phyloP scores from a whole-genome alignment of 2,797 vertebrate genomes.

The Champsocephalus esox region DNA sequence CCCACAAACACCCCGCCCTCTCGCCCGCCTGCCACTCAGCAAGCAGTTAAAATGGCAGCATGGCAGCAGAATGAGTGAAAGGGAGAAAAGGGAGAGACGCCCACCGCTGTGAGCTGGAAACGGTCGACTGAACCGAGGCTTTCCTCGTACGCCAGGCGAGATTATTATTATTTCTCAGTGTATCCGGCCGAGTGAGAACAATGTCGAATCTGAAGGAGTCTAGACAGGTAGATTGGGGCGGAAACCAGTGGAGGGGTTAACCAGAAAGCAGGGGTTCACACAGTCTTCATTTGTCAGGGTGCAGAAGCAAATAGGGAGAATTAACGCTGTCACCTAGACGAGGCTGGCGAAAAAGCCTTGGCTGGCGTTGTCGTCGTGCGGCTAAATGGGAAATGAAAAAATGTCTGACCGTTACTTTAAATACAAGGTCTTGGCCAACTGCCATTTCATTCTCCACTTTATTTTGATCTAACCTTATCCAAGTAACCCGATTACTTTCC shows the following conservation, averaged over 20 bases:
- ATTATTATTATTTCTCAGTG: slow-evolving; percentile 61
- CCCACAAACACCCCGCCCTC: slow-evolving; percentile 70
- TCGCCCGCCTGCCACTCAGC: slow-evolving; percentile 73
- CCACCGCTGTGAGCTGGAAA: slow-evolving; percentile 63
- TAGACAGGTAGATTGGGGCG: slow-evolving; percentile 41
- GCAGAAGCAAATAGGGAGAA: background rate
- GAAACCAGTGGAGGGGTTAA: slow-evolving; percentile 44
- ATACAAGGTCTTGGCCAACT: slow-evolving; percentile 34
- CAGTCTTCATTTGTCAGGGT: background rate
- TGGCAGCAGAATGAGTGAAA: slow-evolving; percentile 74
- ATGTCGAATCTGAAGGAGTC: slow-evolving; percentile 35
- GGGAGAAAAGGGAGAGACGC: slow-evolving; percentile 69
- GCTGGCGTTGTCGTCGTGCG: background rate
- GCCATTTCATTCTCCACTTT: slow-evolving; percentile 45
- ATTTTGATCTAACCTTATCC: too few species aligned
- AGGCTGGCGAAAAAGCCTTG: background rate
- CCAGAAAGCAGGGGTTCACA: slow-evolving; percentile 14
- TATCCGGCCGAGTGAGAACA: slow-evolving; percentile 27
- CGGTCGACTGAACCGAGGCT: slow-evolving; percentile 64
- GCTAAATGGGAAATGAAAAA: background rate
- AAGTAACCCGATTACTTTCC: too few species aligned
- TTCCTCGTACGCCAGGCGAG: slow-evolving; percentile 54
- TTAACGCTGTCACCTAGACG: background rate
- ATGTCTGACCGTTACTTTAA: too few species aligned
- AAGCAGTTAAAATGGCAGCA: slow-evolving; percentile 78